Evolutionary conservation across 2,113 vertebrate genomes (phyloP).

Genomic region (Tinamus guttatus): DNA sequence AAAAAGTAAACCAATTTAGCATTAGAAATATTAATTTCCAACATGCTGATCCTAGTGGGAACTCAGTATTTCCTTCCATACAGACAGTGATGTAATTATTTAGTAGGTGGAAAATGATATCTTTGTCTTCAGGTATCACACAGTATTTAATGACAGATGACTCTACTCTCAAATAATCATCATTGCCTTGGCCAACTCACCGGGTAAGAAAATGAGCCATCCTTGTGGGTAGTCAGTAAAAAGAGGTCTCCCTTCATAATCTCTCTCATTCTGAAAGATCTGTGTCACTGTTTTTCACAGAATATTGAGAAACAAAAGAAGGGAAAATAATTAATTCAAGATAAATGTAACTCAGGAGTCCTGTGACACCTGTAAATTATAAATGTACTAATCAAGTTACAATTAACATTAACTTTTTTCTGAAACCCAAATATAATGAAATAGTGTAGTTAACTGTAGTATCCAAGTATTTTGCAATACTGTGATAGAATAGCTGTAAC

Average conservation of each 20-base stretch:
- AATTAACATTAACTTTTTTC: background rate
- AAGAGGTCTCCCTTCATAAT: background rate
- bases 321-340: background rate
- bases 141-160: background rate
- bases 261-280: background rate
- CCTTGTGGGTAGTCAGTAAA: background rate
- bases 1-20: constrained; percentile 26
- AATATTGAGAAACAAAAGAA: background rate
- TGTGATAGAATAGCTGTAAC: background rate
- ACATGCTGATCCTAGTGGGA: background rate
- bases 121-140: background rate
- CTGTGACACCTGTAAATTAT: background rate
- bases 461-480: background rate
- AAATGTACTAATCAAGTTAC: background rate
- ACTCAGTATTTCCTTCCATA: background rate
- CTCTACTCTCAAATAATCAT: background rate
- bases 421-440: background rate
- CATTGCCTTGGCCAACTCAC: background rate
- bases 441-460: background rate
- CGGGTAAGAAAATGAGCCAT: background rate
- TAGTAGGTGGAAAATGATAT: background rate
- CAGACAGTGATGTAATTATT: background rate
- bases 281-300: background rate
- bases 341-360: background rate
- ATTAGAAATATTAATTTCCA: background rate